phyloP scores from a whole-genome alignment of 2,797 vertebrate species.

The Notolabrus celidotus region DNA sequence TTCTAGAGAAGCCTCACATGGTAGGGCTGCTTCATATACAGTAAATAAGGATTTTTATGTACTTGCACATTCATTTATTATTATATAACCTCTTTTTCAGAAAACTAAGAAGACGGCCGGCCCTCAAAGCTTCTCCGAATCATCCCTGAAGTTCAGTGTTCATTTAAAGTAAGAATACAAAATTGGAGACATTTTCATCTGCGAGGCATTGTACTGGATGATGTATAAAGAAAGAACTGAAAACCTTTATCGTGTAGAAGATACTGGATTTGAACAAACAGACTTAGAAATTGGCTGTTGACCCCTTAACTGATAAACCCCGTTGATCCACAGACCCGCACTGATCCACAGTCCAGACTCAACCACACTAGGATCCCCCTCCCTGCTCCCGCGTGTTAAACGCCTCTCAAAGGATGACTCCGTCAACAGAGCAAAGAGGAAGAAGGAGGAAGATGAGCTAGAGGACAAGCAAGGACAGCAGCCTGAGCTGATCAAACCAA shows the following conservation, averaged over 20 bases:
- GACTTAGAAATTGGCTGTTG: not conserved
- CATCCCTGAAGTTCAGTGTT: not conserved
- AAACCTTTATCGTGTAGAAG: not conserved
- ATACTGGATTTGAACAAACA: too few relatives aligned
- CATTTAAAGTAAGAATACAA: constrained; percentile 49
- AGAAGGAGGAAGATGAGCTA: constrained; percentile 79
- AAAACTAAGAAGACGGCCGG: not conserved
- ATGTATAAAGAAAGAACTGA: not conserved
- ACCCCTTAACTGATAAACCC: not conserved
- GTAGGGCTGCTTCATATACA: constrained; percentile 22
- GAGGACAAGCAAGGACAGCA: constrained; percentile 68
- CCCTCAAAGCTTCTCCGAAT: constrained; percentile 4
- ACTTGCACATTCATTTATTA: not conserved
- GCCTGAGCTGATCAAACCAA: constrained; percentile 4
- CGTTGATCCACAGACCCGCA: constrained; percentile 61
- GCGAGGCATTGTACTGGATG: not conserved
- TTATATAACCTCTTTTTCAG: constrained; percentile 25
- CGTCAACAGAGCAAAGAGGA: constrained; percentile 80
- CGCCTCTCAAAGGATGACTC: constrained; percentile 43
- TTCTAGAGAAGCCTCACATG: constrained; percentile 68
- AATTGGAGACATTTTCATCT: not conserved
- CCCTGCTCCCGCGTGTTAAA: constrained; percentile 80
- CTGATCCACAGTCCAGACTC: constrained; percentile 68
- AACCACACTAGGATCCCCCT: constrained; percentile 77
- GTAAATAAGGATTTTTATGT: not conserved